A percentile compares a stretch with the other conserved stretches of the same genome.
Evolutionary conservation across 2,797 vertebrate species (phyloP).

Genomic region (Fistularia commersonii): DNA sequence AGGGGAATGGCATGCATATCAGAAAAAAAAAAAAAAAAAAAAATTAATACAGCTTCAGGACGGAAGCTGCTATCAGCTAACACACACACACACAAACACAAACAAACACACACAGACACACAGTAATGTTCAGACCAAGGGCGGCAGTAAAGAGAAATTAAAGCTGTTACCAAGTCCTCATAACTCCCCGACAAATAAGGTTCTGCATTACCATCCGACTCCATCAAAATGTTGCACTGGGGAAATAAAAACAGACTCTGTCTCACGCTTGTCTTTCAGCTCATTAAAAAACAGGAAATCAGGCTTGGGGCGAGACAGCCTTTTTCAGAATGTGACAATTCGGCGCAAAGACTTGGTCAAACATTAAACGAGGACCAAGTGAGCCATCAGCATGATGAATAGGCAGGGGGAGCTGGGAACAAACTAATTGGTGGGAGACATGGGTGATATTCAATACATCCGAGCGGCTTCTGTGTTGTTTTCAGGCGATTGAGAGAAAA

Average conservation of each 20-base stretch:
- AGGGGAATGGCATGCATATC: constrained; percentile 27
- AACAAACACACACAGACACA: constrained; percentile 8
- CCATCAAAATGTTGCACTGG: constrained; percentile 51
- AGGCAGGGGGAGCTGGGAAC: constrained; percentile 26
- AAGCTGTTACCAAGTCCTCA: constrained; percentile 51
- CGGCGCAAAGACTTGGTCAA: constrained; percentile 31
- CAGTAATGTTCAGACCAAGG: constrained; percentile 27
- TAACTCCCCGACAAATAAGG: constrained; percentile 59
- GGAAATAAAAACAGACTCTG: constrained; percentile 65
- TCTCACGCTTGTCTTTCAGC: constrained; percentile 62
- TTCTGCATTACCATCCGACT: constrained; percentile 40
- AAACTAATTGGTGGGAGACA: constrained; percentile 54
- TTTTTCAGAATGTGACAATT: constrained; percentile 29
- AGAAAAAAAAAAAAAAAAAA: constrained; percentile 20
- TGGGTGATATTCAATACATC: constrained; percentile 44
- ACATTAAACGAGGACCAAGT: constrained; percentile 63
- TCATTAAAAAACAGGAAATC: constrained; percentile 71
- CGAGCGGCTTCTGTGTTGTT: constrained; percentile 29
- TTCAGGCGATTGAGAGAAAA: constrained; percentile 8
- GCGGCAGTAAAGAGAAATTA: constrained; percentile 54
- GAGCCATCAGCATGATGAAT: constrained; percentile 73
- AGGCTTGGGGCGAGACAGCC: constrained; percentile 43
- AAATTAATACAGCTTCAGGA: no score
- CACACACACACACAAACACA: constrained; percentile 4
- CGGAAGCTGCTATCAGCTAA: constrained; percentile 28